Evolutionary conservation across 2,888 invertebrate species (phyloP), one percentile per base, ranked within the genome.

Genomic region (Scotopteryx bipunctaria): DNA sequence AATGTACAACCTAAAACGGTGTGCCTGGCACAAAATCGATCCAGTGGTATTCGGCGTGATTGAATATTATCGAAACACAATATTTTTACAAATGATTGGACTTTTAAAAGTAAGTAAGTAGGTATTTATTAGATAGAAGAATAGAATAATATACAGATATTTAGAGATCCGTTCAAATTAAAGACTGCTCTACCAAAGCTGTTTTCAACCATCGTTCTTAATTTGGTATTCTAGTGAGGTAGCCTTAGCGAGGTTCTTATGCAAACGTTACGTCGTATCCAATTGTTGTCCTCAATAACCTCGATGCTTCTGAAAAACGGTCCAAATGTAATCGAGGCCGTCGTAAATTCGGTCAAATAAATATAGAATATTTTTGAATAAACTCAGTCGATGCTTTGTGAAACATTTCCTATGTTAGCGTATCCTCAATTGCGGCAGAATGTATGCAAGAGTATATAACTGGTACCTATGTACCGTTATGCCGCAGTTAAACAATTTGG

Each of bases 201-300:
- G 36, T 45, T 42, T 32, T 33, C 25, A 38, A 46, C 29, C 47
- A 23, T 41, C 37, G 49, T 36, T 25, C 21, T 15, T 25, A 32
- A 29, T 55, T 83, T 81, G 61, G 62, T 76, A 86, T 84, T 80
- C 84, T 23, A 59, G 52, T 46, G 58, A 63, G 65, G 75, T 69
- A 50, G 50, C 56, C 57, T 60, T 64, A 61, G 46, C 63, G 66
- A 73, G 69, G 64, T 65, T 71, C 71, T 84, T 85, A 80, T 78
- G 84, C 78, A 84, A 84, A 71, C 73, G 70, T 82, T 80, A 79
- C 71, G 68, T 68, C 38, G 45, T 41, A 52, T 38, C 42, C 41
- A 56, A 64, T 52, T 57, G 60, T 43, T 41, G 44, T 40, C 40
- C 44, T 54, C 40, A 47, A 50, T 61, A 76, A 59, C 76, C 76